Evolutionary conservation across 2,113 vertebrate species (phyloP).

Genomic region (Megaceryle torquata): DNA sequence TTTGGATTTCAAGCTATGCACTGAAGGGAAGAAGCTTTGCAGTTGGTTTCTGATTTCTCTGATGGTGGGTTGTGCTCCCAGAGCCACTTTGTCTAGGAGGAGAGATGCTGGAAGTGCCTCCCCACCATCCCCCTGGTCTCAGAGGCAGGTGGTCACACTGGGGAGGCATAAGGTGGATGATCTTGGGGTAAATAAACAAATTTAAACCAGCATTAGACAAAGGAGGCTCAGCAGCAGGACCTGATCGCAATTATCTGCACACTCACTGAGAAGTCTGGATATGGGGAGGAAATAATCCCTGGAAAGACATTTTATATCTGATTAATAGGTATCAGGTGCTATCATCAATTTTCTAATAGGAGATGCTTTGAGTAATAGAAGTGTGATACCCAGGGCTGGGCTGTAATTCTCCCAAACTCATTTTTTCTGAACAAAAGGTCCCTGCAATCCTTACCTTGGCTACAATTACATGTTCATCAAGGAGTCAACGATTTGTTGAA

Average conservation of each 20-base stretch:
- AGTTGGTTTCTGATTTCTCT: background rate
- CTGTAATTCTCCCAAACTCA: background rate
- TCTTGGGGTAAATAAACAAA: background rate
- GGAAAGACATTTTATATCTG: background rate
- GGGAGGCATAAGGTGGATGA: background rate
- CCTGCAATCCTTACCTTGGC: background rate
- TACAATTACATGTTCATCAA: background rate
- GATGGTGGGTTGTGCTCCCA: background rate
- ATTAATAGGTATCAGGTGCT: background rate
- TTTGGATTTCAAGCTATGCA: background rate
- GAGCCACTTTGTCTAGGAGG: background rate
- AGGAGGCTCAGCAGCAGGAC: background rate
- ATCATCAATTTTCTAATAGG: background rate
- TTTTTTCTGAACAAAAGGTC: background rate
- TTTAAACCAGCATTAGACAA: fast-evolving
- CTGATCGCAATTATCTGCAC: background rate
- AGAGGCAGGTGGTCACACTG: fast-evolving
- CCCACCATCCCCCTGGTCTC: too few species aligned
- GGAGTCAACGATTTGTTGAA: background rate
- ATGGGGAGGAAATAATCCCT: background rate
- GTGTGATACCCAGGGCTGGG: background rate
- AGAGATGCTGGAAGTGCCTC: background rate
- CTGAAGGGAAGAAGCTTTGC: background rate
- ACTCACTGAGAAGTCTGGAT: fast-evolving
- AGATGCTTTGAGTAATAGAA: background rate